phyloP scores from a whole-genome alignment of 2,113 vertebrate species.

The Gadus macrocephalus region DNA sequence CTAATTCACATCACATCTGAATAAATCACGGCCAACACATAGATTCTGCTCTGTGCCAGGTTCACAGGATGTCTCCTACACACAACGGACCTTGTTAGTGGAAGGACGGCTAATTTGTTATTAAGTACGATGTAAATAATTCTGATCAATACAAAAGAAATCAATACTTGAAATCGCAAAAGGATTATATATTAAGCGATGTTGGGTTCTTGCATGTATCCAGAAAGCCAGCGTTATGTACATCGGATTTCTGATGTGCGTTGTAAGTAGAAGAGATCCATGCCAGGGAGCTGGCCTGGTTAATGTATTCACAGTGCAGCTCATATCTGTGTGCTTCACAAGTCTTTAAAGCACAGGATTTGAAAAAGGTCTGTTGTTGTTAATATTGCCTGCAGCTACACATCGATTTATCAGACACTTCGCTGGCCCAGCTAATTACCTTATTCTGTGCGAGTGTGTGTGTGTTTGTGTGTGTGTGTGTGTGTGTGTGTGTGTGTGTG shows the following conservation, averaged over 20 bases:
- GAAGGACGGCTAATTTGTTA: too few species aligned
- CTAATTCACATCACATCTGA: too few species aligned
- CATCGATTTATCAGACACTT: constrained; percentile 56
- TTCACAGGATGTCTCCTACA: neutral
- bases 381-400: constrained; percentile 55
- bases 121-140: too few species aligned
- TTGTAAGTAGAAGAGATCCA: too few species aligned
- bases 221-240: too few species aligned
- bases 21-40: neutral
- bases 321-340: constrained; percentile 39
- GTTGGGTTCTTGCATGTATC: too few species aligned
- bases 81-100: too few species aligned
- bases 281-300: constrained; percentile 1
- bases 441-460: constrained; percentile 23
- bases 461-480: neutral
- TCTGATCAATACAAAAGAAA: too few species aligned
- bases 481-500: neutral
- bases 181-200: too few species aligned
- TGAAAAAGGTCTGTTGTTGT: constrained; percentile 65
- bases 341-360: constrained; percentile 53
- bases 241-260: too few species aligned
- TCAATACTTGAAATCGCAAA: too few species aligned
- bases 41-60: neutral
- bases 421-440: constrained; percentile 58
- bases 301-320: constrained; percentile 52